A percentile compares a stretch with the other conserved stretches of the same genome.
Evolutionary conservation across 2,888 invertebrate species (phyloP).

Genomic region (Scrobipalpa costella): DNA sequence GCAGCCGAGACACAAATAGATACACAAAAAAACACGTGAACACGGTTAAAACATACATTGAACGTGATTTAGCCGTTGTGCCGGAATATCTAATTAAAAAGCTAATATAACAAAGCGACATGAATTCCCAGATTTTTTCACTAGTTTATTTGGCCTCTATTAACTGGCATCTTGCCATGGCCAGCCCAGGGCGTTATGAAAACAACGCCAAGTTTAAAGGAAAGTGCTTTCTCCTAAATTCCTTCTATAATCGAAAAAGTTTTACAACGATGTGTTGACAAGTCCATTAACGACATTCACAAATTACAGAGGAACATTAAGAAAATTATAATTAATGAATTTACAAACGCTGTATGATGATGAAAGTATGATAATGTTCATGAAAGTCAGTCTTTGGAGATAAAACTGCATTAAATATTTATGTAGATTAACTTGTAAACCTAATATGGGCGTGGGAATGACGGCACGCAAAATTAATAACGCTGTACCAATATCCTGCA

Average conservation of each 20-base stretch:
- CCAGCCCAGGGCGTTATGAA: conserved; percentile 38
- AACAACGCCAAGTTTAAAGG: conserved; percentile 47
- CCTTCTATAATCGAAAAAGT: not conserved
- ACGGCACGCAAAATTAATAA: conserved; percentile 24
- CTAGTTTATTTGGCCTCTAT: conserved; percentile 25
- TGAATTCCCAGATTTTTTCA: conserved; percentile 34
- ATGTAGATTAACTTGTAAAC: not conserved
- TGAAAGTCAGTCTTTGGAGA: not conserved
- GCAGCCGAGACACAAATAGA: conserved; percentile 55
- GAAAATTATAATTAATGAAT: conserved; percentile 6
- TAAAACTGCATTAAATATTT: not conserved
- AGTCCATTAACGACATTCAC: conserved; percentile 2
- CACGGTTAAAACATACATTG: conserved; percentile 53
- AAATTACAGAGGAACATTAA: conserved; percentile 7
- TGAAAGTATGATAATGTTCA: not conserved
- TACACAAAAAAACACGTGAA: conserved; percentile 50
- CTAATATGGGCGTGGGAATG: not conserved
- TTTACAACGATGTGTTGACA: conserved; percentile 12
- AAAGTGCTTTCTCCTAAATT: conserved; percentile 45
- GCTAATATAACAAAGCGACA: conserved; percentile 41
- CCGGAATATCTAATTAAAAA: conserved; percentile 56
- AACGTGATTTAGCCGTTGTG: conserved; percentile 47
- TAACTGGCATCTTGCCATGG: conserved; percentile 50
- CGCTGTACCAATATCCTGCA: conserved; percentile 30
- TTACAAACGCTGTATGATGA: not conserved